These are phyloP conservation scores for Dermatemys mawii DNA, from an alignment of 2,113 vertebrate species.

Conservation along the genomic window DNA sequence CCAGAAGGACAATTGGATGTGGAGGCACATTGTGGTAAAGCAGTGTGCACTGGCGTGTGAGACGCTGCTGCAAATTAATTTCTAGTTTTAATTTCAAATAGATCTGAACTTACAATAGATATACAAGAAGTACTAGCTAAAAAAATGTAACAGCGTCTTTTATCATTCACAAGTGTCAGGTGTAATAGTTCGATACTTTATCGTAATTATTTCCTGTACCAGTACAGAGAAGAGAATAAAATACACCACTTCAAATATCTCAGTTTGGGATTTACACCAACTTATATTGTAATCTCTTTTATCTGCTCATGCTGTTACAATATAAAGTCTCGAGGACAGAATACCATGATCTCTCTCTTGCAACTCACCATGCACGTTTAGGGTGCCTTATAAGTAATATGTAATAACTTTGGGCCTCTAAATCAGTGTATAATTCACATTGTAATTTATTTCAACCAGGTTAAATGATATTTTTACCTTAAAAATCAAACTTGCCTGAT, in stretches of 20 bases:
- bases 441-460: neutral
- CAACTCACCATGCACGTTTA: rapidly evolving
- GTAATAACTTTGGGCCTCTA: neutral
- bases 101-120: neutral
- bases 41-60: neutral
- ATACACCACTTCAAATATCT: too few species aligned
- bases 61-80: constrained; percentile 29
- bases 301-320: constrained; percentile 15
- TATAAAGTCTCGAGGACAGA: neutral
- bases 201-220: neutral
- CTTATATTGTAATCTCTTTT: constrained; percentile 20
- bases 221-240: too few species aligned
- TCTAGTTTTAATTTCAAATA: constrained; percentile 1
- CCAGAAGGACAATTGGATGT: neutral
- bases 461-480: neutral
- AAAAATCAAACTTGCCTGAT: neutral
- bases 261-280: neutral
- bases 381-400: neutral
- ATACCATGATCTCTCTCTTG: constrained; percentile 9
- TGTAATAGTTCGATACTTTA: neutral
- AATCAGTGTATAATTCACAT: neutral
- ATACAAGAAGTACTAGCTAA: neutral
- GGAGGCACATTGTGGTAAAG: neutral
- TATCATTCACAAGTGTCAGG: neutral
- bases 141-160: neutral